Base-by-base conservation (phyloP, 2,888 invertebrate genomes). In the Byasa hedistus region DNA sequence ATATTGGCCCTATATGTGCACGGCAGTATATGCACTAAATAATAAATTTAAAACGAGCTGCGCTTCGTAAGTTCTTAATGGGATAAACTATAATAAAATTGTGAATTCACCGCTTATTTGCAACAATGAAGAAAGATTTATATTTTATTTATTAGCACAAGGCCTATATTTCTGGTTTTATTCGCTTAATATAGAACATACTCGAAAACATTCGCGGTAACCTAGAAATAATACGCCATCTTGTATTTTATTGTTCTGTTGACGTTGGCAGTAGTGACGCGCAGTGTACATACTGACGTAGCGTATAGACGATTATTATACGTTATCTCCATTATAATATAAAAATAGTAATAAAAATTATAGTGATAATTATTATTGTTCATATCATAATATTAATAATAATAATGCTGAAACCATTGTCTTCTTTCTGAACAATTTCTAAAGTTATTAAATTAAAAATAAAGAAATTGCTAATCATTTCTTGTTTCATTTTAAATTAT, bases 341-440 rank as follows among this genome's bases (percentile, higher is more conserved):
- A 87, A 89, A 78, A 77, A 87, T 89, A 89, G 89, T 63, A 80
- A 81, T 84, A 86, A 86, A 84, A 84, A 83, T 80, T 79, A 88
- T 90, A 91, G 90, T 82, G 80, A 83, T 91, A 91, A 91, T 90
- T 91, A 93, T 93, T 93, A 93, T 92, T 92, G 92, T 93, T 93
- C 93, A 93, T 93, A 93, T 94, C 94, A 94, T 94, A 90, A 94
- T 94, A 88, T 84, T 88, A 94, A 94, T 84, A 80, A 85, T 86
- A 87, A 87, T 79, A 85, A 89, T 83, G 89, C 90, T 89, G 88
- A 89, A 89, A 90, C 85, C 86, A 91, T 94, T 94, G 94, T 94
- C 94, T 94, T 94, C 94, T 94, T 94, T 94, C 93, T 92, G 93
- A 94, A 93, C 92, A 92, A 94, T 95, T 95, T 95, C 94, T 95